These are phyloP conservation scores for Nomada goodeniana DNA, from an alignment of 2,888 invertebrate species.

Conservation along the genomic window DNA sequence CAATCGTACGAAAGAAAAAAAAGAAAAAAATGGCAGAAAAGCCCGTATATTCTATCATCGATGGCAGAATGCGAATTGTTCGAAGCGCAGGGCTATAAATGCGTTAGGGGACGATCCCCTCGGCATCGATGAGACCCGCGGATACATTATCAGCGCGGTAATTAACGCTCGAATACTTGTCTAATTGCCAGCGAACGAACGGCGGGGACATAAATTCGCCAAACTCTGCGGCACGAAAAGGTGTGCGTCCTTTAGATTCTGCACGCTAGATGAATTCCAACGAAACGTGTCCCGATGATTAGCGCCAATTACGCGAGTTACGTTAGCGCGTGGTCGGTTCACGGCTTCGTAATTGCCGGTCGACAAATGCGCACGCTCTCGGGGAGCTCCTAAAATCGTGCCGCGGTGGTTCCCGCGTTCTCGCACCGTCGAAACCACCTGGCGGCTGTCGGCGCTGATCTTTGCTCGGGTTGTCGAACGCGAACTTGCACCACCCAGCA, in stretches of 20 bases:
- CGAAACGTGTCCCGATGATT: slow-evolving; percentile 34
- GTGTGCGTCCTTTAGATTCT: not conserved
- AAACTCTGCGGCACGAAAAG: slow-evolving; percentile 1
- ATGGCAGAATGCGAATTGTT: not conserved
- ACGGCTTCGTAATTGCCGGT: slow-evolving; percentile 40
- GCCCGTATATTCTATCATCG: not conserved
- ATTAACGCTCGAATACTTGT: not conserved
- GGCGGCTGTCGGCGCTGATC: slow-evolving; percentile 21
- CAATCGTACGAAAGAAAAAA: not conserved
- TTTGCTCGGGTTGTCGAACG: slow-evolving; percentile 5
- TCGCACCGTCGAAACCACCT: not conserved
- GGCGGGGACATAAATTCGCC: slow-evolving; percentile 12
- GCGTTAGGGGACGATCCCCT: not conserved
- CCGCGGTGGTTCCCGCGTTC: slow-evolving; percentile 10
- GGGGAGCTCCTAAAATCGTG: slow-evolving; percentile 20
- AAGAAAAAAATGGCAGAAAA: not conserved
- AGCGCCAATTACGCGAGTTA: slow-evolving; percentile 37
- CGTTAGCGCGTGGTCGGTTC: slow-evolving; percentile 15
- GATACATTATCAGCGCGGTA: too few relatives aligned
- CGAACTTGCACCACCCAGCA: slow-evolving; percentile 18
- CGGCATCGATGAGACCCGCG: not conserved
- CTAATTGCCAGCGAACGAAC: slow-evolving; percentile 3
- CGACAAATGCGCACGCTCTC: not conserved
- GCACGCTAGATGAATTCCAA: slow-evolving; percentile 14
- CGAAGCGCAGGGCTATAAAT: not conserved